Evolutionary conservation across 2,888 invertebrate genomes (phyloP).

Genomic region (Phaedon cochleariae): DNA sequence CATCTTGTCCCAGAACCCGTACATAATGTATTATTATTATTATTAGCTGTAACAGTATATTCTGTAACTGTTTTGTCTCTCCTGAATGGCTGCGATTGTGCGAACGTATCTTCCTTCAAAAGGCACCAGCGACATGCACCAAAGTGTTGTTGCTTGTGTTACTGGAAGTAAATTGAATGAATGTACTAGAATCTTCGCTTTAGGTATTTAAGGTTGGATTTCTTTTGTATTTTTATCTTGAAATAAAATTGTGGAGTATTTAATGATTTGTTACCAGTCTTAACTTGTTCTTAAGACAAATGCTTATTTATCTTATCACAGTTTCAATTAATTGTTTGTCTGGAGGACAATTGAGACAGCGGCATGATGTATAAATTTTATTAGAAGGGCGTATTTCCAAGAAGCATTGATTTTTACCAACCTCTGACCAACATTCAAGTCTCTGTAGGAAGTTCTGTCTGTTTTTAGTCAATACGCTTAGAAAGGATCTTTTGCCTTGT

Average conservation of each 20-base stretch:
- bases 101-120: constrained; percentile 30
- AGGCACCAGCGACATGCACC: constrained; percentile 16
- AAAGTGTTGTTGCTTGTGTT: constrained; percentile 16
- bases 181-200: constrained; percentile 43
- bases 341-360: constrained; percentile 13
- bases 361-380: constrained; percentile 27
- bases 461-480: constrained; percentile 39
- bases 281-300: constrained; percentile 21
- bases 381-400: constrained; percentile 18
- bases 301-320: neutral
- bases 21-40: constrained; percentile 62
- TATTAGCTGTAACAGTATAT: constrained; percentile 55
- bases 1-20: constrained; percentile 49
- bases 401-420: constrained; percentile 20
- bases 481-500: constrained; percentile 38
- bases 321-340: constrained; percentile 1
- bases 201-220: constrained; percentile 44
- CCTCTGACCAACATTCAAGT: constrained; percentile 30
- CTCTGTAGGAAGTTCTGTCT: constrained; percentile 19
- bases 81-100: constrained; percentile 42
- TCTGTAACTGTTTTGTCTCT: constrained; percentile 52
- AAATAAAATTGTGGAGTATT: constrained; percentile 42
- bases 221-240: constrained; percentile 39
- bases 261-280: constrained; percentile 37
- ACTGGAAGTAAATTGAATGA: constrained; percentile 32